Base-by-base conservation (phyloP, 1,140 invertebrate genomes). In the Argopecten irradians region DNA sequence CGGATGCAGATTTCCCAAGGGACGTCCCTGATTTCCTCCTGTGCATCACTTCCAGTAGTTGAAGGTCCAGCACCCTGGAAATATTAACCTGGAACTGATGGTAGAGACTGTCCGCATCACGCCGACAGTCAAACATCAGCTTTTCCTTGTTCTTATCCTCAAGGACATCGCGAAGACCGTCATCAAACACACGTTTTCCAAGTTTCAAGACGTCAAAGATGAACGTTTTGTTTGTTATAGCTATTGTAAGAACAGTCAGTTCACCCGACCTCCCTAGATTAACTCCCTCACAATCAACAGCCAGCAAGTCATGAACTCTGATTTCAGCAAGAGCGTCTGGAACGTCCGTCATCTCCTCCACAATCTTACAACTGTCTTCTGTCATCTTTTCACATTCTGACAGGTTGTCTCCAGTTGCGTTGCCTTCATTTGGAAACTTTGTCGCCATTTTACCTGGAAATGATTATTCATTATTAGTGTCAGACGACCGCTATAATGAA, bases 51-150 rank as follows among this genome's bases (percentile, higher is more conserved):
- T 89, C 88, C n/a, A 89, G 46, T 3, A 89, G 34, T 35, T 89
- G 88, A 33, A 89, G 71, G 55, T 89, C 88, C 7, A 89, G 19
- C 7, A 89, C 88, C 0, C 88, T 84, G 14, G 71, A 28, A 19
- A 89, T 7, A 33, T 43, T 85, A 11, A 89, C 88, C 9, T 82
- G n/a, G 46, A 86, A 89, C 34, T 36, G 46, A 82, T 89, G 88
- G 19, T n/a, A 84, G 0, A 89, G 71, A 14, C 35, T 55, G 86
- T 89, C 88, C 7, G 88, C 82, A 86, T 83, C 84, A n/a, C 86
- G 43, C 34, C 88, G 82, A 55, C 88, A 89, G 82, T 89, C 88
- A 89, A 89, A 89, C 88, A 89, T 83, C 5, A 89, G 43, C 39
- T 89, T 86, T 16, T 86, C 36, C 5, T 86, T 39, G 16, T 16